phyloP scores from a whole-genome alignment of 2,888 invertebrate species.

The Eurois occulta region DNA sequence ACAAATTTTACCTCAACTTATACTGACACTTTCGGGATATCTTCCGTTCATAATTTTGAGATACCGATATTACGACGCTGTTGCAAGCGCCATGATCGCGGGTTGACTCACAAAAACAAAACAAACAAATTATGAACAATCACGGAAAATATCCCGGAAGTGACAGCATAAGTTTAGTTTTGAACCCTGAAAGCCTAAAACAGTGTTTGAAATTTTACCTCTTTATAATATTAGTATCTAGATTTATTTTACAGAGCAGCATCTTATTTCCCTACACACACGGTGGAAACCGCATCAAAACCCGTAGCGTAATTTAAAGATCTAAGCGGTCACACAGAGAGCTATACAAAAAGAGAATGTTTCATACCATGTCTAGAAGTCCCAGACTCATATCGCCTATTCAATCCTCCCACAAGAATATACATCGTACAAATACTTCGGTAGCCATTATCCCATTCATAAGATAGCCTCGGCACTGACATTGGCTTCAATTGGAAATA shows the following conservation, averaged over 20 bases:
- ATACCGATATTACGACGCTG: too few species aligned
- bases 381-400: conserved; percentile 16
- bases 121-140: too few species aligned
- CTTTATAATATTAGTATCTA: too few species aligned
- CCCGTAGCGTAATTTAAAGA: neutral
- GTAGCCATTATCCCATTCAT: conserved; percentile 61
- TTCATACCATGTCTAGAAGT: neutral
- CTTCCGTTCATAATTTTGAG: too few species aligned
- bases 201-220: too few species aligned
- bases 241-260: neutral
- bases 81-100: too few species aligned
- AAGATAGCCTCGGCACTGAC: conserved; percentile 74
- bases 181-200: too few species aligned
- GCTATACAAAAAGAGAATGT: neutral
- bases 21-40: too few species aligned
- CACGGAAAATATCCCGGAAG: too few species aligned
- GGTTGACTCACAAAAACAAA: too few species aligned
- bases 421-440: conserved; percentile 31
- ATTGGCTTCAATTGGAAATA: conserved; percentile 76
- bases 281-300: neutral
- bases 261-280: neutral
- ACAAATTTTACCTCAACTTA: too few species aligned
- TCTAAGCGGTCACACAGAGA: neutral
- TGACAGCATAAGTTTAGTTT: too few species aligned
- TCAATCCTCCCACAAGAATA: conserved; percentile 34